These are phyloP conservation scores for Megaptera novaeangliae DNA, from an alignment of 2,113 vertebrate species.

Conservation along the genomic window DNA sequence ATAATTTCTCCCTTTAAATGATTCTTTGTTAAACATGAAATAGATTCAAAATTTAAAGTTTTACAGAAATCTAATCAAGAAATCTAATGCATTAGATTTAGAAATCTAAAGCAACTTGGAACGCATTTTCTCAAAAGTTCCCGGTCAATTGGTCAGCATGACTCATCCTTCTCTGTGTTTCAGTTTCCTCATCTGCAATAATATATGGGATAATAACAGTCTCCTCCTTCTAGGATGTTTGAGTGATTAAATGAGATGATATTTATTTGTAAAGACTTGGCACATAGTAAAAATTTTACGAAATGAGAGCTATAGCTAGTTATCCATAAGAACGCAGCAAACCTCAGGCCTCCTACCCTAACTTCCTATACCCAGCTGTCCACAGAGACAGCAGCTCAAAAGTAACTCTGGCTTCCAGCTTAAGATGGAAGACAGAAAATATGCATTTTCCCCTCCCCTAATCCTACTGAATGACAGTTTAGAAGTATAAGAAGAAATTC, in stretches of 20 bases:
- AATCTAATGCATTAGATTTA: not conserved
- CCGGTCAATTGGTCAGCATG: not conserved
- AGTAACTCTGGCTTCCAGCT: not conserved
- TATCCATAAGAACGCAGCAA: not conserved
- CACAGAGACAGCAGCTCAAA: not conserved
- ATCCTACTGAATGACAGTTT: not conserved
- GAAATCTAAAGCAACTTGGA: not conserved
- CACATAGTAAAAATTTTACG: not conserved
- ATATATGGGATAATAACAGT: not conserved
- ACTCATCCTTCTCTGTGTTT: not conserved
- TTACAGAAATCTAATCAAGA: not conserved
- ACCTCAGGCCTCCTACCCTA: not conserved
- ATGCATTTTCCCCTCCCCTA: not conserved
- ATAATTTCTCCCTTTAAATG: not conserved
- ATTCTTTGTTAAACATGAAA: constrained; percentile 24
- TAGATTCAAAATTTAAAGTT: not conserved
- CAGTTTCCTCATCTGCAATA: not conserved
- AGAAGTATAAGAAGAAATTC: not conserved
- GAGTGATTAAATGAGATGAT: not conserved
- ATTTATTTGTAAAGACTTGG: not conserved
- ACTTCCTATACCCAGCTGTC: not conserved
- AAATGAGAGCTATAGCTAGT: not conserved
- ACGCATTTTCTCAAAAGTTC: not conserved
- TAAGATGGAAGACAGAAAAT: not conserved
- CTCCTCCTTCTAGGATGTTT: not conserved